Base-by-base conservation (phyloP, 2,888 invertebrate genomes). In the Acanthosepion lycidas region DNA sequence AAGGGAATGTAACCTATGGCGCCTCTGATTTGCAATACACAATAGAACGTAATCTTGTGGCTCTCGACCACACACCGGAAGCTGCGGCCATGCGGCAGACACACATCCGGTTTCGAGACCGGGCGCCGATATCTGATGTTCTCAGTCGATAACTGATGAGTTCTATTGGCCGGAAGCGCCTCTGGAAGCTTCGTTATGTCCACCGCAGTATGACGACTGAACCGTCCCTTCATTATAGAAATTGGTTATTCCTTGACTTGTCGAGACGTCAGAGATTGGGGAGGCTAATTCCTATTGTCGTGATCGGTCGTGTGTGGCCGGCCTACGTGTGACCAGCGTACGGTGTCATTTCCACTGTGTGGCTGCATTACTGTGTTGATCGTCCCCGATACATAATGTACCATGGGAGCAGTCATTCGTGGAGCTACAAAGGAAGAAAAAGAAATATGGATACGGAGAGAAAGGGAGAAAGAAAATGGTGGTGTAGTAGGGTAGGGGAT, bases 41-140 rank as follows among this genome's bases (percentile, higher is more conserved):
- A 78, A 78, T 78, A 78, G n/a, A n/a, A 78, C n/a, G n/a, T n/a
- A 78, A 78, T 78, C 78, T 78, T 78, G n/a, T 78, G 78, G n/a
- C 78, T 78, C 78, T 28, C 78, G 78, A 78, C 78, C 78, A 18
- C 78, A 78, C 78, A 78, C 78, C 78, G 78, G 78, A 78, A 78
- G 78, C 78, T 28, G 78, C 78, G n/a, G 9, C 78, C 78, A 78
- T 78, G 78, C 78, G 78, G 78, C n/a, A 78, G 78, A 78, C 78
- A 78, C 78, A 78, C 78, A n/a, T 78, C 78, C 78, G 78, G 78
- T 78, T 78, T 78, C 78, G 78, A 28, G 78, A 78, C 78, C 78
- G 78, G 78, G 78, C 78, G 78, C 3, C n/a, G 78, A 78, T 78
- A 78, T 78, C 78, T n/a, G 78, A 78, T 59, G n/a, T 78, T 78